Conservation (phyloP, 2,797 vertebrate species). For the Eutrigla gurnardus region DNA sequence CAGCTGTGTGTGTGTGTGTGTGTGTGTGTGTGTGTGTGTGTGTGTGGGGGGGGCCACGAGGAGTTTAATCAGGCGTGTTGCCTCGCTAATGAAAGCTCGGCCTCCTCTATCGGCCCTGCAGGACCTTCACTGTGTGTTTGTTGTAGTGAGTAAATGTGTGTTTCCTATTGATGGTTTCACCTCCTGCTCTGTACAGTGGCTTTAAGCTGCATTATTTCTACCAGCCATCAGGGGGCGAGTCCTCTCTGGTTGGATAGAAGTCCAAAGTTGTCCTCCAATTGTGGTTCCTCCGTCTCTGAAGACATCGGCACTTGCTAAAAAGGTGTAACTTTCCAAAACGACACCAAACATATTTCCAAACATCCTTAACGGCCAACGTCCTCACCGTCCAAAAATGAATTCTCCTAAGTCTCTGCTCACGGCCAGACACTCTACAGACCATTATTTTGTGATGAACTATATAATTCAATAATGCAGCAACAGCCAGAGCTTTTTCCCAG, state of each 20-base stretch:
- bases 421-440: no score
- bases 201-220: not conserved
- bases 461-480: no score
- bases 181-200: no score
- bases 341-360: no score
- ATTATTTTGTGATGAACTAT: no score
- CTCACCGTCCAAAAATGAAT: not conserved
- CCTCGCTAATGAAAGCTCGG: slow-evolving; percentile 48
- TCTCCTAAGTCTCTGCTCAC: no score
- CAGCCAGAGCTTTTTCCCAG: no score
- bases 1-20: slow-evolving; percentile 39
- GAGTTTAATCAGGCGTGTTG: slow-evolving; percentile 44
- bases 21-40: slow-evolving; percentile 25
- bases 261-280: not conserved
- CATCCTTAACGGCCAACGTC: no score
- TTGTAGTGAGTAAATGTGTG: not conserved
- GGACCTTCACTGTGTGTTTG: slow-evolving; percentile 3
- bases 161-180: not conserved
- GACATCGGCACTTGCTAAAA: no score
- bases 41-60: slow-evolving; percentile 27
- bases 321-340: no score
- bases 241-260: not conserved
- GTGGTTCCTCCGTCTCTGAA: no score
- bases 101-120: slow-evolving; percentile 25
- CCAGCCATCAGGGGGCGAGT: not conserved